Conservation (phyloP, 2,797 vertebrate genomes). For the Heliangelus exortis region DNA sequence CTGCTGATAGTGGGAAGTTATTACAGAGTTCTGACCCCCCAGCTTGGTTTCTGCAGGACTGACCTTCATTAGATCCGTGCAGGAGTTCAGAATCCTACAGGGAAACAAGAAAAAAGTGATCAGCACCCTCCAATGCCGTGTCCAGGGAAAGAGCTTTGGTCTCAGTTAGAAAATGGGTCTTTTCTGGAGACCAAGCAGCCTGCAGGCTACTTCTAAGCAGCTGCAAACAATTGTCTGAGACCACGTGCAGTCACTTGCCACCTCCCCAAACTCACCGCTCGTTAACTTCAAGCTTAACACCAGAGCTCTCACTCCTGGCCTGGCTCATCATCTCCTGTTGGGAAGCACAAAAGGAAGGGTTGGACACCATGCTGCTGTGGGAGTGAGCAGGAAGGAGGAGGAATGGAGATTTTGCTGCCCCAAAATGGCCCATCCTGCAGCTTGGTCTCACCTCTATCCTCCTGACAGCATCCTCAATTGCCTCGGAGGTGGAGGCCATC, state of each 20-base stretch:
- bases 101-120: background rate
- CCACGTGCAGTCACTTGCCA: no score
- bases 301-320: constrained; percentile 89
- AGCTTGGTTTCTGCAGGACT: constrained; percentile 7
- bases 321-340: constrained; percentile 97
- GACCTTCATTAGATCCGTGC: constrained; percentile 98
- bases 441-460: constrained; percentile 88
- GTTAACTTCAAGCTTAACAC: constrained; percentile 94
- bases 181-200: background rate
- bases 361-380: rapidly evolving
- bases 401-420: background rate
- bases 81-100: constrained; percentile 91
- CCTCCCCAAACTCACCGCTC: constrained; percentile 86
- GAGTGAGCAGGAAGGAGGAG: background rate
- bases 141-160: background rate
- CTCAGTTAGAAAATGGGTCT: background rate
- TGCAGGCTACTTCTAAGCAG: background rate
- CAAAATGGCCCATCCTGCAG: rapidly evolving
- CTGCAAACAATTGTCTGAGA: background rate
- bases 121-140: rapidly evolving
- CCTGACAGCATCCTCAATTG: constrained; percentile 93
- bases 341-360: background rate
- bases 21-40: background rate
- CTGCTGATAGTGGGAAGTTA: background rate
- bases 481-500: constrained; percentile 93